Evolutionary conservation across 2,113 vertebrate genomes (phyloP).

Genomic region (Serinus canaria): DNA sequence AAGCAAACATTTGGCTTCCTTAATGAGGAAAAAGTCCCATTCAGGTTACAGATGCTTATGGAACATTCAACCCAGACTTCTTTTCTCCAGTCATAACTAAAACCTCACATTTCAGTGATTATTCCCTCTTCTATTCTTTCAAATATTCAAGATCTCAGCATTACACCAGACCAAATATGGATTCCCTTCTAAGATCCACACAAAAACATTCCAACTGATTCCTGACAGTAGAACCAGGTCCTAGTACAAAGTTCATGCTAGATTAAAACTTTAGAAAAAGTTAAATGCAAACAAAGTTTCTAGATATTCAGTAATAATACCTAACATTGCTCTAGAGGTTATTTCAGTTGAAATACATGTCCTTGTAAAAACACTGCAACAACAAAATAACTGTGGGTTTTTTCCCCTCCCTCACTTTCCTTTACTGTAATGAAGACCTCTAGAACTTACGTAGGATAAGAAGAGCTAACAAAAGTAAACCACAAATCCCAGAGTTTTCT

Average conservation of each 20-base stretch:
- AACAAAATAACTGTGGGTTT: background rate
- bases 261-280: background rate
- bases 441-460: background rate
- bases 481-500: background rate
- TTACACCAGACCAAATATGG: background rate
- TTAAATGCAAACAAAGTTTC: background rate
- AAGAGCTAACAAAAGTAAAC: background rate
- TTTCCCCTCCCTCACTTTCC: background rate
- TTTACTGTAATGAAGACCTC: background rate
- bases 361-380: background rate
- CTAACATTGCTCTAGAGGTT: background rate
- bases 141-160: background rate
- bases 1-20: background rate
- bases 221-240: background rate
- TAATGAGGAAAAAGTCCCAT: background rate
- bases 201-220: background rate
- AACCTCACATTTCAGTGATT: background rate
- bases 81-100: background rate
- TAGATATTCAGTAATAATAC: background rate
- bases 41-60: background rate
- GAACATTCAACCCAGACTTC: background rate
- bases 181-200: background rate
- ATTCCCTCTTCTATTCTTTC: background rate
- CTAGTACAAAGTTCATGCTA: background rate
- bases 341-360: background rate